Evolutionary conservation across 2,113 vertebrate species (phyloP), one percentile per base, ranked within the genome.

Genomic region (Neomonachus schauinslandi): DNA sequence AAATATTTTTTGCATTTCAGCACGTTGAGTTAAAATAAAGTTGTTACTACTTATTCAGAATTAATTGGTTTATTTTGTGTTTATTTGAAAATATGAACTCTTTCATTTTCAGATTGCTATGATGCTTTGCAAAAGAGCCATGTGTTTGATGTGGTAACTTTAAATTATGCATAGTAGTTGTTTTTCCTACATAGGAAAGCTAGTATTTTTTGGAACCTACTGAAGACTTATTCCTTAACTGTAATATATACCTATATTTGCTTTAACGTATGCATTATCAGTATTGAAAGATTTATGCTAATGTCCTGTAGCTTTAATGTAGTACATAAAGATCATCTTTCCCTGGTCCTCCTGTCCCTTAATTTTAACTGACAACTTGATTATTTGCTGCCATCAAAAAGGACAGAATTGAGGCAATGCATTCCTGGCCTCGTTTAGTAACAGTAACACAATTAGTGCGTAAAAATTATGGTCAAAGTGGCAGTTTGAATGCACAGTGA

Each of bases 1-100:
- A 99, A 99, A 99, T 99, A 99, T 99, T 99, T 98, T 99, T 99
- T 99, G 98, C 98, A 67, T 99, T 99, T 99, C 98, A 99, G 98
- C 98, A 98, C 97, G 94, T 98, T 98, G 98, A 98, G 98, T 98
- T 99, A 99, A 99, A 99, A 99, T 99, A 99, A 99, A 99, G 98
- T 99, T 99, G 98, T 99, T 99, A 99, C 97, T 99, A 99, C 98
- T 99, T 99, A 98, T 98, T 98, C 98, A 98, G 95, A 98, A 97
- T 28, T 79, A 97, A 92, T 98, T 96, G 96, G 77, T 89, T 96
- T 94, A 88, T 24, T 97, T 98, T 98, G 95, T 97, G 57, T 98
- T 98, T 98, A 95, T 97, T 97, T 96, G 74, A 92, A 81, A 95
- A 65, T 72, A 55, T 6, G n/a, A 69, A 77, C 21, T 91, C 90